Evolutionary conservation across 1,140 invertebrate genomes (phyloP).

Genomic region (Aphelinus atriplicis): DNA sequence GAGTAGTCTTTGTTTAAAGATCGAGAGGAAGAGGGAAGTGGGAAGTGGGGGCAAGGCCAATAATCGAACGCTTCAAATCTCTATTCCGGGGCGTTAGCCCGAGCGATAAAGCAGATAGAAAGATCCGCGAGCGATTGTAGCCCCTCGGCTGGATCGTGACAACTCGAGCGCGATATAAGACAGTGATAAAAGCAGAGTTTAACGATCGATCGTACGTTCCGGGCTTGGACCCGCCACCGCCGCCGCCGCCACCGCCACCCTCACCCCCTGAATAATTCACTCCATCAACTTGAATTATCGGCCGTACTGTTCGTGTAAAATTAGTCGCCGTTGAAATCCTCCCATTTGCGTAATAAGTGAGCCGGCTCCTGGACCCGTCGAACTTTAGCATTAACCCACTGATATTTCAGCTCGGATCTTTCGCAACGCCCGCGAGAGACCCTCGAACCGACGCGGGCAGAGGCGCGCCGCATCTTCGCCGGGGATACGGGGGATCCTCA

Average conservation of each 20-base stretch:
- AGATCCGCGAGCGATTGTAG: conserved; percentile 35
- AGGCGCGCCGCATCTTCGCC: too few relatives aligned
- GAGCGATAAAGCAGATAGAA: conserved; percentile 26
- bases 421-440: not conserved
- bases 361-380: conserved; percentile 7
- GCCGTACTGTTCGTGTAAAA: conserved; percentile 50
- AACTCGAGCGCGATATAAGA: conserved; percentile 41
- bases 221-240: not conserved
- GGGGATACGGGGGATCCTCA: too few relatives aligned
- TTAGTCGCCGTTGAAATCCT: conserved; percentile 48
- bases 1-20: not conserved
- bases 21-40: conserved; percentile 30
- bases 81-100: not conserved
- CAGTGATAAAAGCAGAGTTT: conserved; percentile 39
- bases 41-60: conserved; percentile 18
- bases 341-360: conserved; percentile 27
- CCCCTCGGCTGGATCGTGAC: conserved; percentile 15
- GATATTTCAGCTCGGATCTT: conserved; percentile 22
- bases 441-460: too few relatives aligned
- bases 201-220: conserved; percentile 35
- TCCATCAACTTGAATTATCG: conserved; percentile 48
- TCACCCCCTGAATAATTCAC: conserved; percentile 43
- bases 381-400: conserved; percentile 35
- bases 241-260: not conserved
- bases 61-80: conserved; percentile 26